Base-by-base conservation (phyloP, 2,797 vertebrate genomes). In the Botia kubotai region DNA sequence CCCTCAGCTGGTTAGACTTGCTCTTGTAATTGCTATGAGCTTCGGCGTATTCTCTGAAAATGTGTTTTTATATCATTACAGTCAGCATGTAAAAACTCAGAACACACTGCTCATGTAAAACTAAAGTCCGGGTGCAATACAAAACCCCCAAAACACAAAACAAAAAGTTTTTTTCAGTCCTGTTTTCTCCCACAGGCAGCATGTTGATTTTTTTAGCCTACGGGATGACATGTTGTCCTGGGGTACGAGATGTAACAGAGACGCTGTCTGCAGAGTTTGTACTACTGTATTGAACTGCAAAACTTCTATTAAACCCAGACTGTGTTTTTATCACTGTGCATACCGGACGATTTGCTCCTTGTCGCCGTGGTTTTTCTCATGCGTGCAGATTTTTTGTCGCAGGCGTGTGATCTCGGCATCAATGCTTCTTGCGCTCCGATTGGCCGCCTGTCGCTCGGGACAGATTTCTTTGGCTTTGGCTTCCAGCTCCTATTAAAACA, bases 301-400 rank as follows among this genome's bases (percentile, higher is more conserved):
- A 39, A 39, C 39, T 36, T 36, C 1, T 39, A 8, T 39, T 39
- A 39, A 39, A 29, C 4, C 29, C 29, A 29, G 4, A 29, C 2
- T 6, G 39, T 39, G 2, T 39, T 6, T 6, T 39, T 6, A 19
- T n/a, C 33, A 13, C 12, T 10, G 3, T 29, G n/a, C 14, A 79
- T 83, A 93, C 92, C 90, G 89, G 77, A 91, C 82, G 70, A 93
- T 89, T 86, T 90, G 86, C 72, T 92, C 89, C 65, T 88, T 90
- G 76, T 92, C 84, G 5, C 93, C 91, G 12, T 93, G 87, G 87
- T 52, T 89, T 43, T 86, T 90, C 89, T 93, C 90, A 2, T 85
- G 86, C 23, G 88, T 77, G 50, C 84, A 85, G 80, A 93, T 86
- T 46, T 87, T 91, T 82, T 81, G 88, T 65, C 87, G 88, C 79